Evolutionary conservation across 2,797 vertebrate genomes (phyloP).

Genomic region (Tokudaia muenninki): DNA sequence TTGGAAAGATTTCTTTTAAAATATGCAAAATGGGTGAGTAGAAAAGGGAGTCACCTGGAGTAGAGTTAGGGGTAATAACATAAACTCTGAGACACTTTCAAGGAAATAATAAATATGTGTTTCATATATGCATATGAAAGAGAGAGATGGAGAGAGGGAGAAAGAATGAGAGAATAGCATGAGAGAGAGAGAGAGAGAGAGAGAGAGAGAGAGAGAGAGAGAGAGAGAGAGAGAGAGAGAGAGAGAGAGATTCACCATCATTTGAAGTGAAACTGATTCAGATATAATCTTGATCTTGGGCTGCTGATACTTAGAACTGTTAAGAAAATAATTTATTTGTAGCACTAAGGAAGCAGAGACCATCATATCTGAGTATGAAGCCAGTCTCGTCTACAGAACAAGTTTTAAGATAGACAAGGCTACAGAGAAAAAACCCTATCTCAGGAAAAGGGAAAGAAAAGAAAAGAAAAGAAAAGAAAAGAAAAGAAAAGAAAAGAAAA

Average conservation of each 20-base stretch:
- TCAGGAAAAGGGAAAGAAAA: background rate
- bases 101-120: background rate
- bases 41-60: background rate
- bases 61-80: background rate
- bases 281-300: background rate
- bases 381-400: background rate
- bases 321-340: conserved; percentile 16
- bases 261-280: background rate
- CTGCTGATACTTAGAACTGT: background rate
- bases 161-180: background rate
- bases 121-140: background rate
- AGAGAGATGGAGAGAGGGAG: background rate
- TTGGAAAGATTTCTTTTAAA: too few species aligned
- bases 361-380: too few species aligned
- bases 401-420: background rate
- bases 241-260: background rate
- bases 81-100: background rate
- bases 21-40: background rate
- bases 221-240: background rate
- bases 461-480: too few species aligned
- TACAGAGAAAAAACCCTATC: background rate
- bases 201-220: background rate
- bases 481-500: background rate
- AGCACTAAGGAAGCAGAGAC: background rate
- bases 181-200: too few species aligned